Base-by-base conservation (phyloP, 2,113 vertebrate genomes). In the Tautogolabrus adspersus region DNA sequence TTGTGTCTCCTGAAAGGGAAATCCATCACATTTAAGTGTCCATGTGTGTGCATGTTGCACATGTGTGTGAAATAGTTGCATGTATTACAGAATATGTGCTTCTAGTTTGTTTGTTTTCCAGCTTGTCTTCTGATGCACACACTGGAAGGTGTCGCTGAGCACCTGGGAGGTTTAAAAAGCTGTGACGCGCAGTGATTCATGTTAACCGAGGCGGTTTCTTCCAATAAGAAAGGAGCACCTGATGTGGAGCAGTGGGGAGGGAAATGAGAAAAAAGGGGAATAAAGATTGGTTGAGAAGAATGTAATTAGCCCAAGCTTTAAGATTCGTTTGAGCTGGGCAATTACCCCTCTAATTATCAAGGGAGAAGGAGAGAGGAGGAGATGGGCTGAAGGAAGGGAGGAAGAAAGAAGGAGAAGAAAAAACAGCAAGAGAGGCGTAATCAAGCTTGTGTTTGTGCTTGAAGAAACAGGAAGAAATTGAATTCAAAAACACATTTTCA, bases 301-400 rank as follows among this genome's bases (percentile, higher is more conserved):
- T 89, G 82, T 83, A 92, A 93, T 94, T 90, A 90, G 61, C 63
- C 63, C 10, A 34, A 85, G 85, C 84, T 77, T 71, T 63, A 72
- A 75, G 84, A 77, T 85, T 90, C 51, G 52, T 87, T 86, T 81
- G 81, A 91, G 73, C 76, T 3, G 55, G 75, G 81, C 78, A 91
- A 93, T 94, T 93, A 92, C 58, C 79, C 54, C 52, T 71, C 71
- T 91, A 92, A 93, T 92, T 80, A 92, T 85, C 82, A 90, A 34
- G 90, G 84, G 90, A 82, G 77, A 77, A 66, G 52, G 59, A 54
- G 75, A 70, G 46, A 66, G 79, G 56, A 84, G 55, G 68, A 57
- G 67, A 75, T 42, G 72, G 26, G 71, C 57, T 34, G 63, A 83
- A 59, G 40, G 63, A 83, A 59, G 40, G 23, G 73, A 74, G 64